A percentile compares a stretch with the other conserved stretches of the same genome.
Conservation (phyloP, 2,888 invertebrate species). For the Leptinotarsa haldemani region DNA sequence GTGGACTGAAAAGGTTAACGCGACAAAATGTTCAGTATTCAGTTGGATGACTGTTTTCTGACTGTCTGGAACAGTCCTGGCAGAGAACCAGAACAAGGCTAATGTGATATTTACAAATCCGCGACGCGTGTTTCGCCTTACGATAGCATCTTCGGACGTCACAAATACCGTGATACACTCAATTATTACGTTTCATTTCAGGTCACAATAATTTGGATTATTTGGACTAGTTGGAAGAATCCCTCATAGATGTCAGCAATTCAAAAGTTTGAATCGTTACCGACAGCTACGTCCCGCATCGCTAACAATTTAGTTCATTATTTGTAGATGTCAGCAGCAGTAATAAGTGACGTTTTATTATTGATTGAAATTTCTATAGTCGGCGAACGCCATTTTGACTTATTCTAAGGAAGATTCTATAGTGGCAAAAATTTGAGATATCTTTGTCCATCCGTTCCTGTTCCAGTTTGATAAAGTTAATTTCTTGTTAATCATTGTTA, state of each 20-base stretch:
- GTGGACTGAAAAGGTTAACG: no score
- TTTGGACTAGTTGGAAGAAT: no score
- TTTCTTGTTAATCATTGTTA: constrained; percentile 66
- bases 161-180: no score
- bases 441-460: constrained; percentile 66
- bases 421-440: constrained; percentile 61
- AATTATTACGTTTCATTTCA: no score
- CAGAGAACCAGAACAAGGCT: no score
- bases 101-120: no score
- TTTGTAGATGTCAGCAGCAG: constrained; percentile 53
- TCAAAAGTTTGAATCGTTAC: not conserved
- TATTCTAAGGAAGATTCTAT: constrained; percentile 61
- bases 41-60: no score
- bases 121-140: no score
- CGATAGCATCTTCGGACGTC: no score
- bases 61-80: no score
- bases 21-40: no score
- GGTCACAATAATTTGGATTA: no score
- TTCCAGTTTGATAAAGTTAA: constrained; percentile 61
- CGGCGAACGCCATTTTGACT: constrained; percentile 68
- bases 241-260: not conserved
- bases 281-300: not conserved
- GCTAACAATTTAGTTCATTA: constrained; percentile 45
- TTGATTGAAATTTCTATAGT: constrained; percentile 64
- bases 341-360: constrained; percentile 62